These are phyloP conservation scores for Kryptolebias ocellatus DNA, from an alignment of 2,797 vertebrate genomes.

Conservation along the genomic window DNA sequence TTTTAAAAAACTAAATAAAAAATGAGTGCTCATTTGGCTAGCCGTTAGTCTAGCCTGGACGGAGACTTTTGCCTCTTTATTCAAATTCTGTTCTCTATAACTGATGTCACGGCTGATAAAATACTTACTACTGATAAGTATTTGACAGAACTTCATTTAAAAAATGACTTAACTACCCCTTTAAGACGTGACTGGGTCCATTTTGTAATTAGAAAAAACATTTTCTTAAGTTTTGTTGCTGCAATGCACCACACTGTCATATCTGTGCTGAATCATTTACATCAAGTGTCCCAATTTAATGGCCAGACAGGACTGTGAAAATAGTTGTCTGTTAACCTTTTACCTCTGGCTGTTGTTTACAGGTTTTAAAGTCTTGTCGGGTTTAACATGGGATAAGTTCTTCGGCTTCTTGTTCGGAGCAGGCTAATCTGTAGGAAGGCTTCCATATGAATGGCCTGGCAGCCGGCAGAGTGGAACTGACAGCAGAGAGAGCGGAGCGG, in stretches of 20 bases:
- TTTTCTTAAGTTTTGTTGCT: slow-evolving; percentile 20
- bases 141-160: too few relatives aligned
- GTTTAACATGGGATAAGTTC: slow-evolving; percentile 31
- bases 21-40: too few relatives aligned
- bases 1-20: too few relatives aligned
- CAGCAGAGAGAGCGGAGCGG: slow-evolving; percentile 49
- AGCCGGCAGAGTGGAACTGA: slow-evolving; percentile 46
- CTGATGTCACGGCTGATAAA: too few relatives aligned
- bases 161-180: too few relatives aligned
- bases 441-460: slow-evolving; percentile 27
- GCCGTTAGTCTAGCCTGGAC: too few relatives aligned
- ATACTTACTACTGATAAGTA: too few relatives aligned
- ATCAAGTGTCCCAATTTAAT: slow-evolving; percentile 24
- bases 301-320: slow-evolving; percentile 23
- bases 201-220: slow-evolving; percentile 4
- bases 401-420: slow-evolving; percentile 19
- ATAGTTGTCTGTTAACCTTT: slow-evolving; percentile 18
- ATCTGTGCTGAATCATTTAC: slow-evolving; percentile 36
- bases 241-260: slow-evolving; percentile 13
- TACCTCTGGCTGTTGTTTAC: slow-evolving; percentile 26
- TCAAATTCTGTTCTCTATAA: too few relatives aligned
- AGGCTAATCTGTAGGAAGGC: slow-evolving; percentile 48
- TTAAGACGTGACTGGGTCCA: too few relatives aligned
- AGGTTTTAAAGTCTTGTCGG: slow-evolving; percentile 33
- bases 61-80: too few relatives aligned